A percentile compares a stretch with the other conserved stretches of the same genome.
Evolutionary conservation across 2,113 vertebrate genomes (phyloP).

Genomic region (Microtus oregoni): DNA sequence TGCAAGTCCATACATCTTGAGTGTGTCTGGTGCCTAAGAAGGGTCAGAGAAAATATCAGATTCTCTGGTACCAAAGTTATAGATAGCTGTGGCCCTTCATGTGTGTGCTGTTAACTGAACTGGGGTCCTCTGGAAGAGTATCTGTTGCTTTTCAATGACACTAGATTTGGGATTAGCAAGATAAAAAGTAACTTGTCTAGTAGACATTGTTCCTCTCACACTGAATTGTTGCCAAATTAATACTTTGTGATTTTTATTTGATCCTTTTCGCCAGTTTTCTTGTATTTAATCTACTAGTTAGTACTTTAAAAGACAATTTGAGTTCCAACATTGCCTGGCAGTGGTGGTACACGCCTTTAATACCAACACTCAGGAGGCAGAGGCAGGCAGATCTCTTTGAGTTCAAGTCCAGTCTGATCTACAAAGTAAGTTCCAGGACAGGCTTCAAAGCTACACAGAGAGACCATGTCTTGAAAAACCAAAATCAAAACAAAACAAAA

Average conservation of each 20-base stretch:
- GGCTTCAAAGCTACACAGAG: too few species aligned
- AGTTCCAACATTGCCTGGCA: background rate
- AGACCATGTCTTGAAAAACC: too few species aligned
- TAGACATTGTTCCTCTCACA: background rate
- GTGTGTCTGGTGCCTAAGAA: background rate
- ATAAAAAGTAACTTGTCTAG: background rate
- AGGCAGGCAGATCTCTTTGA: too few species aligned
- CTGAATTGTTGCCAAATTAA: background rate
- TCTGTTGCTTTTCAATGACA: background rate
- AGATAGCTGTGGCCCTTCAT: background rate
- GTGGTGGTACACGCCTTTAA: too few species aligned
- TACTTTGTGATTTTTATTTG: background rate
- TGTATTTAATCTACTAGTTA: background rate
- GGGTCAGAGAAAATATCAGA: background rate
- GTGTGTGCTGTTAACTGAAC: background rate
- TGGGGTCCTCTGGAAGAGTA: background rate
- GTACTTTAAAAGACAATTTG: slow-evolving; percentile 12
- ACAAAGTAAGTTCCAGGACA: too few species aligned
- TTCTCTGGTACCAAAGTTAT: background rate
- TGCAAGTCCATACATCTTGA: background rate
- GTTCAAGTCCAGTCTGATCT: too few species aligned
- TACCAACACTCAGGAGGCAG: too few species aligned
- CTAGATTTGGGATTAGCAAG: background rate
- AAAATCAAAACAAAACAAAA: too few species aligned
- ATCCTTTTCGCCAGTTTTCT: slow-evolving; percentile 15